Evolutionary conservation across 2,888 invertebrate species (phyloP).

Genomic region (Dasypolia templi): DNA sequence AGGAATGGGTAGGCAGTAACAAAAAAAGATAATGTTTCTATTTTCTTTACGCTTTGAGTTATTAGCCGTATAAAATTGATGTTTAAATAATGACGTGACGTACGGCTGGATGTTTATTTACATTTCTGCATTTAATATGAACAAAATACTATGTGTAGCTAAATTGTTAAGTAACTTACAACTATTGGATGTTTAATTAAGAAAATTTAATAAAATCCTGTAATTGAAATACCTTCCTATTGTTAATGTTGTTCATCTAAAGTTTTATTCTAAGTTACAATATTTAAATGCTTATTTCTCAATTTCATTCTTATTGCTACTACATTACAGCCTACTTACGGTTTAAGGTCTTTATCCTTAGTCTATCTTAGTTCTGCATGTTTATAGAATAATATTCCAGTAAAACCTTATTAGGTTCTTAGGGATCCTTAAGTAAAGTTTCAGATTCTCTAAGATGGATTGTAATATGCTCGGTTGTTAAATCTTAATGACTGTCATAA

Average conservation of each 20-base stretch:
- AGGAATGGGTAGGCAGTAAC: conserved; percentile 39
- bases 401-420: neutral
- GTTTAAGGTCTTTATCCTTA: neutral
- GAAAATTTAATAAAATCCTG: conserved; percentile 31
- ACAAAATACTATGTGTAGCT: conserved; percentile 59
- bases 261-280: neutral
- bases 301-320: conserved; percentile 5
- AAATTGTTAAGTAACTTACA: conserved; percentile 57
- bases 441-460: conserved; percentile 1
- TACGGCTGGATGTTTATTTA: conserved; percentile 44
- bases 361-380: neutral
- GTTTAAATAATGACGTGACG: neutral
- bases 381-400: conserved; percentile 9
- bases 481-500: neutral
- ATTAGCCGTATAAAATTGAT: conserved; percentile 16
- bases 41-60: conserved; percentile 30
- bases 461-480: neutral
- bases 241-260: conserved; percentile 32
- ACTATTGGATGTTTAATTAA: conserved; percentile 40
- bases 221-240: conserved; percentile 36
- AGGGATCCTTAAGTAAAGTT: neutral
- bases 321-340: conserved; percentile 10
- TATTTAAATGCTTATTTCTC: neutral
- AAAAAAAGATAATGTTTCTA: conserved; percentile 47
- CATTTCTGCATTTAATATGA: conserved; percentile 65